Percentiles rank a stretch among this genome's conserved stretches.
Evolutionary conservation across 2,888 invertebrate genomes (phyloP).

Genomic region (Drosophila hamatofila): DNA sequence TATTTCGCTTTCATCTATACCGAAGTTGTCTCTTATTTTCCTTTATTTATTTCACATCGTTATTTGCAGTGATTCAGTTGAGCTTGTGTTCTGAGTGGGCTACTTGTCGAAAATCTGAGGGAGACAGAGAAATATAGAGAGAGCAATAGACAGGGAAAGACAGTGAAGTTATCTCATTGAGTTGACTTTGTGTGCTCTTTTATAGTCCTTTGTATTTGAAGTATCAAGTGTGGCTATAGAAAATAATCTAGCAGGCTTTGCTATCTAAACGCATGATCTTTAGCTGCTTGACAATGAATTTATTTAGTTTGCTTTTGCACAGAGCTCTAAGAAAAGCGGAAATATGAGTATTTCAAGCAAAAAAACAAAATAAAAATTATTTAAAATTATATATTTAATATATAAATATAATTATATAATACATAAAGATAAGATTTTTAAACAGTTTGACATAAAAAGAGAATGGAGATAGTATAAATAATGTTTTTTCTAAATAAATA

Average conservation of each 20-base stretch:
- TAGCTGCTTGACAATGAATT: neutral
- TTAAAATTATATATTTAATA: neutral
- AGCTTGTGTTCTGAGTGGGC: constrained; percentile 25
- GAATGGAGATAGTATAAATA: too few species aligned
- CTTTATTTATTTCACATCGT: neutral
- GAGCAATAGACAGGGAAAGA: neutral
- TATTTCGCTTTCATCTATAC: neutral
- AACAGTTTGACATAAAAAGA: too few species aligned
- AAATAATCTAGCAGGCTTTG: constrained; percentile 3
- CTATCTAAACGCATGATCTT: neutral
- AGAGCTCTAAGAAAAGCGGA: neutral
- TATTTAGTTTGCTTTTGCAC: neutral
- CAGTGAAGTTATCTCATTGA: neutral
- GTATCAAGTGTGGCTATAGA: constrained; percentile 10
- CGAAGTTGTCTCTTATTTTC: neutral
- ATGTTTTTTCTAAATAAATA: too few species aligned
- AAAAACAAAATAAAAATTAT: neutral
- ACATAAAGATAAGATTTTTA: too few species aligned
- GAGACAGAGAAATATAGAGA: neutral
- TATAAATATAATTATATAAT: too few species aligned
- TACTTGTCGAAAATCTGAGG: constrained; percentile 32
- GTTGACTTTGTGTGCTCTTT: constrained; percentile 1
- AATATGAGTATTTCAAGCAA: neutral
- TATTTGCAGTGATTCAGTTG: constrained; percentile 46
- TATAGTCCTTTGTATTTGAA: constrained; percentile 10